Evolutionary conservation across 2,888 invertebrate genomes (phyloP), one percentile per base, ranked within the genome.

Genomic region (Chymomyza amoena): DNA sequence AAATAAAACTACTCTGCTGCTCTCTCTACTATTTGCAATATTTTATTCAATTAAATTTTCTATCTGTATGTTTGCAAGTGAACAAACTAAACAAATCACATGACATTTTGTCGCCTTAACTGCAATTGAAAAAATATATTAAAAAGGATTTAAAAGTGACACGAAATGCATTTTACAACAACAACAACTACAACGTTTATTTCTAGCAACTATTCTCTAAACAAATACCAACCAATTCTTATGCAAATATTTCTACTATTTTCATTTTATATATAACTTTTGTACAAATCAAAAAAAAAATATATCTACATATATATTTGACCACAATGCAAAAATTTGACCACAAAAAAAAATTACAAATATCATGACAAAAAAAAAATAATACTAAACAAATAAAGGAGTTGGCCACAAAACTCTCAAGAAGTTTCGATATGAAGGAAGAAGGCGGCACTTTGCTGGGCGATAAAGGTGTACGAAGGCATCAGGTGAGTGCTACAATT

Each of bases 351-450:
- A 61, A 79, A 68, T 59, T 79, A 85, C 89, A 61, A 73, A 64
- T 70, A 54, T 72, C 57, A 62, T 56, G 61, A 75, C 62, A 65
- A 51, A 66, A 71, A 57, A 76, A 80, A 68, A 79, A 72, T 92
- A 75, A 75, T 92, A 92, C 76, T 68, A 70, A 77, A 77, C 72
- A 77, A 71, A 87, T 32, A 83, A 94, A 96, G 96, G 96, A 96
- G 93, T 93, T 96, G 93, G 96, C 96, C 89, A 96, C 96, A 93
- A 96, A 96, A 93, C 93, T 96, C 87, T 96, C 96, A 81, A 93
- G 96, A 90, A 96, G 96, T 93, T 96, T 96, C 93, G 96, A 96
- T 93, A 96, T 96, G 96, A 96, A 96, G 92, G 96, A 96, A 89
- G 96, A 96, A 82, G 95, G 95, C 85, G 94, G 95, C 73, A 94